phyloP scores from a whole-genome alignment of 2,113 vertebrate genomes.

The Cariama cristata region DNA sequence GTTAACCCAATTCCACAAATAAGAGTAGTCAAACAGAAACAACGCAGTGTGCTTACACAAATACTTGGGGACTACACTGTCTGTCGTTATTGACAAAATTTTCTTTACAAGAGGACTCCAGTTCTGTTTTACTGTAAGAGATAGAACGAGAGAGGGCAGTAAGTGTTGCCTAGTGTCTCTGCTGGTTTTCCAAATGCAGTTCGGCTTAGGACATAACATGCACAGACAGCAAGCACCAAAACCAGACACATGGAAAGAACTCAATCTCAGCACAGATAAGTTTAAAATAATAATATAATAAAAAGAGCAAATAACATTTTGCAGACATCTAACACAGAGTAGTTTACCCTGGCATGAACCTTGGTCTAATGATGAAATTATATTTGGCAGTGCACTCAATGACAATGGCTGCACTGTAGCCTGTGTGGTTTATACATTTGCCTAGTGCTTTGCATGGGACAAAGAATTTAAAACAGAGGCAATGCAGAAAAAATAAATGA shows the following conservation, averaged over 20 bases:
- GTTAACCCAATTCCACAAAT: constrained; percentile 61
- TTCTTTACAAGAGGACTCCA: constrained; percentile 36
- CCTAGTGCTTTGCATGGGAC: constrained; percentile 28
- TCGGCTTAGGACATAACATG: background rate
- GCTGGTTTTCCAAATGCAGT: background rate
- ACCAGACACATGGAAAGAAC: background rate
- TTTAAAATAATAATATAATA: constrained; percentile 65
- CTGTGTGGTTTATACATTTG: constrained; percentile 34
- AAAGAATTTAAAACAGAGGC: constrained; percentile 64
- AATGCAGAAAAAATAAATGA: background rate
- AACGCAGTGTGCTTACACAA: constrained; percentile 32
- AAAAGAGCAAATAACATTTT: constrained; percentile 53
- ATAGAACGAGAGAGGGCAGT: background rate
- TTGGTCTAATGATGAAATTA: constrained; percentile 68
- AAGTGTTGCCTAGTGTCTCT: background rate
- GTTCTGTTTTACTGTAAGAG: background rate
- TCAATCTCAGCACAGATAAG: background rate
- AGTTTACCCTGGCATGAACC: constrained; percentile 70
- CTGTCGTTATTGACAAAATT: background rate
- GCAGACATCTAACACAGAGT: constrained; percentile 50
- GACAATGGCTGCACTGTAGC: constrained; percentile 44
- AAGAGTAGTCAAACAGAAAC: constrained; percentile 54
- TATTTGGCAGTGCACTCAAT: constrained; percentile 30
- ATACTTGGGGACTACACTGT: constrained; percentile 48
- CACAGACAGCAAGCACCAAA: constrained; percentile 5